Percentiles rank a stretch among this genome's conserved stretches.
Evolutionary conservation across 1,140 invertebrate genomes (phyloP).

Genomic region (Zophobas atratus): DNA sequence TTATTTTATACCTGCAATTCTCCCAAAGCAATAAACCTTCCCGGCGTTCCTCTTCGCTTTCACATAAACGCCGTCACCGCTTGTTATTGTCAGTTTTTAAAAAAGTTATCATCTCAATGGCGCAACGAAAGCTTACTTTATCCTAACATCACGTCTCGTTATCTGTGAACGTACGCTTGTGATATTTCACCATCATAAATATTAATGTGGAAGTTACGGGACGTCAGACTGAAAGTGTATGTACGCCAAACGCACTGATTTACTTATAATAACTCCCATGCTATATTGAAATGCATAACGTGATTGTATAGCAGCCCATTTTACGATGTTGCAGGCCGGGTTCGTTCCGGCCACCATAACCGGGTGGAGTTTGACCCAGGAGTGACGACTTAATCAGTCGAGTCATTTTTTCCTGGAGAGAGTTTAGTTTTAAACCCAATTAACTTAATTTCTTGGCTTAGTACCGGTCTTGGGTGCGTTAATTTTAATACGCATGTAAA

Average conservation of each 20-base stretch:
- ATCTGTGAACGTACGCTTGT: constrained; percentile 19
- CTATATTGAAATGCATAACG: constrained; percentile 41
- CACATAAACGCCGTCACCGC: too few species aligned
- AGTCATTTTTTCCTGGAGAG: too few species aligned
- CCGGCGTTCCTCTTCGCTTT: too few species aligned
- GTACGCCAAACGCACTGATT: constrained; percentile 31
- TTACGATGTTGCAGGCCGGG: constrained; percentile 28
- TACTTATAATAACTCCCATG: constrained; percentile 33
- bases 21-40: neutral
- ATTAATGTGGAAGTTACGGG: constrained; percentile 39
- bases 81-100: constrained; percentile 2
- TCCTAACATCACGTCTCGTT: constrained; percentile 33
- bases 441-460: too few species aligned
- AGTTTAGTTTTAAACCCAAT: too few species aligned
- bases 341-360: constrained; percentile 20
- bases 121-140: constrained; percentile 25
- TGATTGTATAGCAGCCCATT: constrained; percentile 22
- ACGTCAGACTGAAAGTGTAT: constrained; percentile 23
- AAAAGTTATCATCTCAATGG: constrained; percentile 20
- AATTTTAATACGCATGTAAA: constrained; percentile 2
- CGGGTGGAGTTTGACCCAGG: neutral
- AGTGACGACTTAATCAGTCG: neutral
- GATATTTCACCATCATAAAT: constrained; percentile 14
- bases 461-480: neutral
- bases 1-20: too few species aligned